Evolutionary conservation across 2,888 invertebrate species (phyloP).

Genomic region (Phania funesta): DNA sequence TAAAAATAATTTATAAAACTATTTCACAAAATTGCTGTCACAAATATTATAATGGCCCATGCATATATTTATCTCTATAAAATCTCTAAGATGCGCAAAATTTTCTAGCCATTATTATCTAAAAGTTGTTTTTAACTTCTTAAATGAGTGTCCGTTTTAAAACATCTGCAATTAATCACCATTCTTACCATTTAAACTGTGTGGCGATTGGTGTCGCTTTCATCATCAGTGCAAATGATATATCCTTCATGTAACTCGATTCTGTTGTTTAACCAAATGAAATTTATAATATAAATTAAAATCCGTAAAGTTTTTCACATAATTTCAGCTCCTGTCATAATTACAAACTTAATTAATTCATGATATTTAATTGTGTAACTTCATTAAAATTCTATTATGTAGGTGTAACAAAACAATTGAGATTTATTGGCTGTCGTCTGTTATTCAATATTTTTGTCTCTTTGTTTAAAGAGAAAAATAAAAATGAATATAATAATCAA

Average conservation of each 20-base stretch:
- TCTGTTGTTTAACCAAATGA: neutral
- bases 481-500: neutral
- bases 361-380: conserved; percentile 47
- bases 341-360: conserved; percentile 45
- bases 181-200: neutral
- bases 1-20: too few relatives aligned
- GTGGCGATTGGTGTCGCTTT: conserved; percentile 7
- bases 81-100: too few relatives aligned
- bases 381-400: conserved; percentile 57
- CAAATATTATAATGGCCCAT: too few relatives aligned
- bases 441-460: neutral
- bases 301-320: neutral
- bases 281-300: conserved; percentile 1
- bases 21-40: too few relatives aligned
- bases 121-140: too few relatives aligned
- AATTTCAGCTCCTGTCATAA: conserved; percentile 27
- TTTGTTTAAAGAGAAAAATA: neutral
- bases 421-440: conserved; percentile 50
- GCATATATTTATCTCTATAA: too few relatives aligned
- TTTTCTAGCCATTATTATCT: too few relatives aligned
- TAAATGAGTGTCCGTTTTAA: too few relatives aligned
- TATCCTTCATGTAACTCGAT: conserved; percentile 4
- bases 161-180: neutral
- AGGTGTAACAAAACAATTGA: conserved; percentile 59
- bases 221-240: conserved; percentile 7